These are phyloP conservation scores for Psittacus erithacus DNA, from an alignment of 2,113 vertebrate genomes.

Conservation along the genomic window DNA sequence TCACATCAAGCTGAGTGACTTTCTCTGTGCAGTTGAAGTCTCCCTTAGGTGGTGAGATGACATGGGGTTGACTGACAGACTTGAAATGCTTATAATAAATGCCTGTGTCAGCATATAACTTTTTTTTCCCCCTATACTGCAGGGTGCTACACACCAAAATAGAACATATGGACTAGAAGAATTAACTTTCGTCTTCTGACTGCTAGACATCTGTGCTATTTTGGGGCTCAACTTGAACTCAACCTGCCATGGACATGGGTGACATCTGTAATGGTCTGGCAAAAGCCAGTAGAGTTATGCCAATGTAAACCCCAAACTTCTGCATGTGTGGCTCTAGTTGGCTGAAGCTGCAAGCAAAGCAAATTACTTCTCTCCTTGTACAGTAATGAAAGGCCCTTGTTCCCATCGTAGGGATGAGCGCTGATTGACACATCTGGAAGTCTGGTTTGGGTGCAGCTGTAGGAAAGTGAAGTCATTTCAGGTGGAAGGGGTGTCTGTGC, in stretches of 20 bases:
- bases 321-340: constrained; percentile 32
- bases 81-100: background rate
- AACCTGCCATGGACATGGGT: constrained; percentile 29
- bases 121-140: background rate
- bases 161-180: constrained; percentile 16
- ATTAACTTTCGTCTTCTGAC: background rate
- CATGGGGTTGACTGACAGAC: background rate
- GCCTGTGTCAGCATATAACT: background rate
- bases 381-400: constrained; percentile 25
- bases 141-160: background rate
- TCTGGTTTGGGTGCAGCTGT: background rate
- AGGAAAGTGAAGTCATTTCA: background rate
- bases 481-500: background rate
- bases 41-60: constrained; percentile 19
- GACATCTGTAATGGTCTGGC: constrained; percentile 40
- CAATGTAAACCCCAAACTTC: constrained; percentile 32
- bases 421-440: background rate
- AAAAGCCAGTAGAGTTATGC: constrained; percentile 2
- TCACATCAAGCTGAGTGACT: background rate
- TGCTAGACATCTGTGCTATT: constrained; percentile 21
- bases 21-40: background rate
- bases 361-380: background rate
- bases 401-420: background rate
- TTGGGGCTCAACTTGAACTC: background rate
- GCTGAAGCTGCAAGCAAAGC: constrained; percentile 30